Conservation (phyloP, 2,797 vertebrate genomes). For the Gephyroberyx darwinii region DNA sequence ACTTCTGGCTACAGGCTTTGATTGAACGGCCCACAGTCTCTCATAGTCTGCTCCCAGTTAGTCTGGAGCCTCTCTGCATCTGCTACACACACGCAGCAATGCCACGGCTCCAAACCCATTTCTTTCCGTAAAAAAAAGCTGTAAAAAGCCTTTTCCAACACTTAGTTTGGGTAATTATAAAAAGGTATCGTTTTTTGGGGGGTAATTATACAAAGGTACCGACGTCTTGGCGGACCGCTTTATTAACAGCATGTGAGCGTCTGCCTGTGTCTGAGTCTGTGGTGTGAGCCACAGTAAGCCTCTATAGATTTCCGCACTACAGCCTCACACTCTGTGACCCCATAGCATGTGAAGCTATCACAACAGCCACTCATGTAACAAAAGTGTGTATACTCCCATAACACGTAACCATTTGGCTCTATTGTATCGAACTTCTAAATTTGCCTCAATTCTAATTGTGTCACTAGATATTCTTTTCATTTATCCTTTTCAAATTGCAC, state of each 20-base stretch:
- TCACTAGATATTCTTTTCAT: constrained; percentile 61
- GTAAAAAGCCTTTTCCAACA: constrained; percentile 78
- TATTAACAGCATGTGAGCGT: constrained; percentile 77
- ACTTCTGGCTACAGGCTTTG: constrained; percentile 48
- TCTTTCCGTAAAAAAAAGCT: constrained; percentile 64
- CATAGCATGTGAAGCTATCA: constrained; percentile 60
- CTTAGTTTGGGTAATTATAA: constrained; percentile 76
- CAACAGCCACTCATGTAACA: constrained; percentile 47
- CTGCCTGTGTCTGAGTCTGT: constrained; percentile 51
- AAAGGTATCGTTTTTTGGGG: constrained; percentile 60
- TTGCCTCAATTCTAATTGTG: constrained; percentile 33
- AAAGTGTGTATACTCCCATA: constrained; percentile 40
- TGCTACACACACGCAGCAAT: constrained; percentile 74
- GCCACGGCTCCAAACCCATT: constrained; percentile 56
- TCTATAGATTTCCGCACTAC: constrained; percentile 44
- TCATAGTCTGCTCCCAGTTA: constrained; percentile 76
- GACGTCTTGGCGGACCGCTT: constrained; percentile 65
- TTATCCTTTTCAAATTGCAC: constrained; percentile 47
- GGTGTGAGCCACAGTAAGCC: constrained; percentile 39
- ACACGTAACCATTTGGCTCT: constrained; percentile 54
- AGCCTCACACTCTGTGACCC: constrained; percentile 10
- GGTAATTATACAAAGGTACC: constrained; percentile 70
- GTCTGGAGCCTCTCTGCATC: constrained; percentile 80
- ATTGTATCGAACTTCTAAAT: constrained; percentile 58
- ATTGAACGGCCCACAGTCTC: constrained; percentile 42